Evolutionary conservation across 2,888 invertebrate species (phyloP).

Genomic region (Dasypogon diadema): DNA sequence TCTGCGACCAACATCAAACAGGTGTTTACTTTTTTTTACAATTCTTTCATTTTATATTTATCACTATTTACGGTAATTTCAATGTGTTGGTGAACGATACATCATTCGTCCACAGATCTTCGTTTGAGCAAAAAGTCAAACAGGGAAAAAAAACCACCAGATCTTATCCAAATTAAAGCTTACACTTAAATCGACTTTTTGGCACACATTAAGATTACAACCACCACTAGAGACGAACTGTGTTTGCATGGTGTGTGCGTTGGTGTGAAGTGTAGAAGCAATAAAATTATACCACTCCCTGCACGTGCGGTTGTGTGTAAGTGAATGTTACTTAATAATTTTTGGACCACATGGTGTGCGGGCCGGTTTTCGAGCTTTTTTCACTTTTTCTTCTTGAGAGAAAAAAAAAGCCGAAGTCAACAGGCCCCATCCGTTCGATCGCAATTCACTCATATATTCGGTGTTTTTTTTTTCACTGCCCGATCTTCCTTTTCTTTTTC

Average conservation of each 20-base stretch:
- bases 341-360: constrained; percentile 46
- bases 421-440: background rate
- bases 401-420: background rate
- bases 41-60: background rate
- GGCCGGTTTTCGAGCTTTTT: constrained; percentile 28
- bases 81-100: background rate
- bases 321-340: constrained; percentile 33
- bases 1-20: constrained; percentile 33
- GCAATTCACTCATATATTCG: background rate
- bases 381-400: constrained; percentile 6
- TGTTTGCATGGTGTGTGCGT: background rate
- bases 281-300: background rate
- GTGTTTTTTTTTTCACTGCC: background rate
- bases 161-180: too few relatives aligned
- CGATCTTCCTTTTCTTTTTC: background rate
- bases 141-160: too few relatives aligned
- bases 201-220: too few relatives aligned
- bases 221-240: too few relatives aligned
- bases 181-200: too few relatives aligned
- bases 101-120: too few relatives aligned
- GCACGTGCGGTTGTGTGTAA: background rate
- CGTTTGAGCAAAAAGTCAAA: too few relatives aligned
- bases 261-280: background rate
- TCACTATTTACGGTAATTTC: background rate
- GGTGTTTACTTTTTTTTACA: constrained; percentile 35